phyloP scores from a whole-genome alignment of 2,888 invertebrate genomes.

The Caenorhabditis doughertyi region DNA sequence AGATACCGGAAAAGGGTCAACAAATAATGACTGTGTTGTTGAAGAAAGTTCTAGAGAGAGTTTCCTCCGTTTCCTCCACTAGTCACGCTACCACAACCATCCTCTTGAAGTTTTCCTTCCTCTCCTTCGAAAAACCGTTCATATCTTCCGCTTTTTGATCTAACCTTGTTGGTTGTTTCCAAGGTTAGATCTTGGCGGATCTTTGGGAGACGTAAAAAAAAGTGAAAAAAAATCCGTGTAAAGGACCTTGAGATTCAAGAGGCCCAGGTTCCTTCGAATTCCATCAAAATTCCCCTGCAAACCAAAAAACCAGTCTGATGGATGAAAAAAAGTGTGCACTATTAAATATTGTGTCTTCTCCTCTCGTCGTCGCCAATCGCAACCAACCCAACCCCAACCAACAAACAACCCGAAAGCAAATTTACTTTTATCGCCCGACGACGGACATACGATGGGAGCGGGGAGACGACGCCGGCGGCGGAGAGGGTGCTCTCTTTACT shows the following conservation, averaged over 20 bases:
- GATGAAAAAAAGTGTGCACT: too few relatives aligned
- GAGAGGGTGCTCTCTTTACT: constrained; percentile 19
- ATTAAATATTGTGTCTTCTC: too few relatives aligned
- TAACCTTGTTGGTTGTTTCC: neutral
- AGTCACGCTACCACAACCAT: too few relatives aligned
- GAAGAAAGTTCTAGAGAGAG: neutral
- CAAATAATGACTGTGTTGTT: neutral
- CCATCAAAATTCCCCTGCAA: too few relatives aligned
- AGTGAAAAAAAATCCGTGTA: neutral
- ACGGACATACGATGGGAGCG: constrained; percentile 10
- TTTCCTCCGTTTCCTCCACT: too few relatives aligned
- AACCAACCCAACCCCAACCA: too few relatives aligned
- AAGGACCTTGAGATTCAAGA: neutral
- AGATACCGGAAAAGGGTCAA: constrained; percentile 27
- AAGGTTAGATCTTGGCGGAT: too few relatives aligned
- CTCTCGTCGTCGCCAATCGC: too few relatives aligned
- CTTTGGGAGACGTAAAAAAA: too few relatives aligned
- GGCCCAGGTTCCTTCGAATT: too few relatives aligned
- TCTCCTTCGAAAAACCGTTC: neutral
- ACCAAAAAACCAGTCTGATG: too few relatives aligned
- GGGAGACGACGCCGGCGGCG: neutral
- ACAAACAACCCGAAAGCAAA: constrained; percentile 62
- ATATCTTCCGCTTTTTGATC: neutral
- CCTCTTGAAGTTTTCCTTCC: too few relatives aligned
- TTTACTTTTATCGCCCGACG: constrained; percentile 41